Evolutionary conservation across 2,797 vertebrate species (phyloP), one percentile per base, ranked within the genome.

Genomic region (Hypotaenidia okinawae): DNA sequence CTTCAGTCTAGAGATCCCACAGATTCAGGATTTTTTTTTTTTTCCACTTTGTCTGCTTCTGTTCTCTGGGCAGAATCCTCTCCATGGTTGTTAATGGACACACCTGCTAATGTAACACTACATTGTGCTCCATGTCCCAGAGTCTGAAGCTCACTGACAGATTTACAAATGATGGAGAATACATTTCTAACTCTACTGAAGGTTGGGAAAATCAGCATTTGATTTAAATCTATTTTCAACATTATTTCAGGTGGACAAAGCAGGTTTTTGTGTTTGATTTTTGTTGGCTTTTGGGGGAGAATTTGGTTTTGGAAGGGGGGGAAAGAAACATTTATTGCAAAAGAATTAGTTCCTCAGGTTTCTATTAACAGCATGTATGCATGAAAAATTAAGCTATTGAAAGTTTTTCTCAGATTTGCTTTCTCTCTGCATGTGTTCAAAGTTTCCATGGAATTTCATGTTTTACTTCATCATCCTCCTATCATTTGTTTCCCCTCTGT

Each of bases 291-390:
- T 49, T 28, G 9, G 17, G 10, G 3, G 4, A 9, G 52, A 23
- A 13, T 21, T 19, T 6, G 7, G 15, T 30, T 19, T 49, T 14
- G 22, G 3, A 5, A 1, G 8, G 7, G 5, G 11, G 2, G 6
- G 5, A 6, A 51, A 23, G 12, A 63, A 68, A 25, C 1, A 21
- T 32, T 25, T 61, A 15, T 10, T 87, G 23, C 35, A 55, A 16
- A 33, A 37, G 19, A 33, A 14, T 18, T 32, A 32, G 16, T 35
- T 32, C 22, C 10, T 75, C 18, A 30, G 4, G 8, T 55, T 88
- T 68, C 3, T 41, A 75, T 5, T 28, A 54, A 49, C 14, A 18
- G 1, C 0, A 0, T 18, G 12, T 35, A 22, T 43, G 8, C 12
- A 33, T 23, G 61, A 57, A 78, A 51, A 84, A 49, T 25, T 7